phyloP scores from a whole-genome alignment of 2,113 vertebrate species.

The Centrocercus urophasianus region DNA sequence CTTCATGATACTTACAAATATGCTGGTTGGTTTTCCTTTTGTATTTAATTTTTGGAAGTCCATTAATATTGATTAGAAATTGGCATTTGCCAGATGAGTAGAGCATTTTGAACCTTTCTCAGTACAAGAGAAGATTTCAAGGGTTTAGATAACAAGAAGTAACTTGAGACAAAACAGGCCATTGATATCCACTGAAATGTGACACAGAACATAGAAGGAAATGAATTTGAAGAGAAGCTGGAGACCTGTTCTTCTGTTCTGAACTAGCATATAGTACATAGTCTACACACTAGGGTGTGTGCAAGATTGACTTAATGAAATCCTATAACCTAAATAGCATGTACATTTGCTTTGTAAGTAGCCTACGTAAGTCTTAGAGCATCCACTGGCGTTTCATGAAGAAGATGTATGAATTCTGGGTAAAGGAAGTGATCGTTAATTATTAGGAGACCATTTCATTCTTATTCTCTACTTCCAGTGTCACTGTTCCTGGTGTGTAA shows the following conservation, averaged over 20 bases:
- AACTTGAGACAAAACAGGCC: background rate
- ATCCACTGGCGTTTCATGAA: background rate
- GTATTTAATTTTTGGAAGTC: slow-evolving; percentile 18
- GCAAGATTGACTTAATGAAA: background rate
- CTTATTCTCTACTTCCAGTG: background rate
- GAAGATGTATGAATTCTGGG: background rate
- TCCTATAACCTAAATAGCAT: background rate
- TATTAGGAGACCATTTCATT: background rate
- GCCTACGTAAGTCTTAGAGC: background rate
- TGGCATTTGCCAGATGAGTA: background rate
- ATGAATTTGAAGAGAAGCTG: background rate
- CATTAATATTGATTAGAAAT: background rate
- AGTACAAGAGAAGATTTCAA: background rate
- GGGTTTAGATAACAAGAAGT: background rate
- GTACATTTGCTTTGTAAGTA: background rate
- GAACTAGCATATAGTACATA: background rate
- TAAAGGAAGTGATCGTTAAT: background rate
- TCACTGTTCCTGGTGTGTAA: background rate
- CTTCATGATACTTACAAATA: background rate
- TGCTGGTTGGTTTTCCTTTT: background rate
- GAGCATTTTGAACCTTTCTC: background rate
- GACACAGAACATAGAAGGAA: background rate
- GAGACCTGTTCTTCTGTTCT: background rate
- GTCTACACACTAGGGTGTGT: background rate
- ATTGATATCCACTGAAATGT: background rate